These are phyloP conservation scores for Pristiophorus japonicus DNA, from an alignment of 2,113 vertebrate species.

Conservation along the genomic window DNA sequence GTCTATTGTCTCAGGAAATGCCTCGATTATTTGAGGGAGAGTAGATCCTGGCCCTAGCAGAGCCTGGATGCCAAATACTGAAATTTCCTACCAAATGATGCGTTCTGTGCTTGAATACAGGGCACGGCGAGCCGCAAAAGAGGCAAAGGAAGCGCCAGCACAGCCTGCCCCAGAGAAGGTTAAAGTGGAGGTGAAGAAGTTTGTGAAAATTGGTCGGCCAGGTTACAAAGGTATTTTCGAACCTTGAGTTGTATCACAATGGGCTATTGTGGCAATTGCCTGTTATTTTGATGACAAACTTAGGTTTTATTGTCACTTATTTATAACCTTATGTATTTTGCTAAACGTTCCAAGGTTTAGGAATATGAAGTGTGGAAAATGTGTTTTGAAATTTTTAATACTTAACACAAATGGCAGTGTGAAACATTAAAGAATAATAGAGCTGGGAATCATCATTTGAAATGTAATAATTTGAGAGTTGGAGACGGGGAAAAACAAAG, in stretches of 20 bases:
- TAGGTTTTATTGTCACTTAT: neutral
- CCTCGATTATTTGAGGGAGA: too few relatives aligned
- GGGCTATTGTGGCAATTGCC: neutral
- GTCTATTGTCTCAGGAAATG: neutral
- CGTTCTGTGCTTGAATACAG: constrained; percentile 47
- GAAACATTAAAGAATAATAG: neutral
- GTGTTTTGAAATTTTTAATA: neutral
- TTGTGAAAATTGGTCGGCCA: constrained; percentile 93
- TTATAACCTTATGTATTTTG: neutral
- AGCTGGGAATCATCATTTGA: neutral
- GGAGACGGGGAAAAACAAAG: neutral
- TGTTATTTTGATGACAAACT: neutral
- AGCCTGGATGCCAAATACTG: neutral
- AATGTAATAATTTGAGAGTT: neutral
- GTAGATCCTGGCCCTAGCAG: neutral
- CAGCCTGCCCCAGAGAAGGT: constrained; percentile 95
- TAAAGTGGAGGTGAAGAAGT: constrained; percentile 96
- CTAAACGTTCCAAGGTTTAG: neutral
- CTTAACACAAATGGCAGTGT: neutral
- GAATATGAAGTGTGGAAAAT: neutral
- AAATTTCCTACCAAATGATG: neutral
- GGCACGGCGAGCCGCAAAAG: constrained; percentile 84
- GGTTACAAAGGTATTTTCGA: constrained; percentile 82
- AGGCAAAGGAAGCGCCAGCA: constrained; percentile 92
- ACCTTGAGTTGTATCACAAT: neutral